Conservation (phyloP, 2,797 vertebrate genomes). For the Spinus olivaceus region DNA sequence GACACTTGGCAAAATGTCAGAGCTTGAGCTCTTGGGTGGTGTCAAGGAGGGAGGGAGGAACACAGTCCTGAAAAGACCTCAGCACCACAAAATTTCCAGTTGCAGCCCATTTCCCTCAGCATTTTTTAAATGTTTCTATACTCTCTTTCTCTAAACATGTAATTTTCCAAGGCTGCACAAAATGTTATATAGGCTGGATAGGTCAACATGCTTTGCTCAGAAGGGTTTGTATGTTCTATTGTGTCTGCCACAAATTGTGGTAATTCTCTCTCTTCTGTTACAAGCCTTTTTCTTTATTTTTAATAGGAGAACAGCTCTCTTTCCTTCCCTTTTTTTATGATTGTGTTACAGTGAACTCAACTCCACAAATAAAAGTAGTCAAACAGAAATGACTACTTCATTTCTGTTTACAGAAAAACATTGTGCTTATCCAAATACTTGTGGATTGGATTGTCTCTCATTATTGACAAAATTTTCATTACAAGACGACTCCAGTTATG, state of each 20-base stretch:
- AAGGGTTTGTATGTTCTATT: background rate
- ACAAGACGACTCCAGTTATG: background rate
- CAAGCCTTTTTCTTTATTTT: conserved; percentile 43
- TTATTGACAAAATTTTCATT: conserved; percentile 34
- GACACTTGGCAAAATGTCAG: conserved; percentile 38
- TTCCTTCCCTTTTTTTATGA: background rate
- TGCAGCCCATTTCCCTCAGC: background rate
- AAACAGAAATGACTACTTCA: conserved; percentile 6
- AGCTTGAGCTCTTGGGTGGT: conserved; percentile 13
- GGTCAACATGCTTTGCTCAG: conserved; percentile 23
- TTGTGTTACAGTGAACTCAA: conserved; percentile 36
- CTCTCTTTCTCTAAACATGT: background rate
- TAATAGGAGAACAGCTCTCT: background rate
- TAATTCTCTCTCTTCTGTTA: conserved; percentile 49
- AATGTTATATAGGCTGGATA: background rate
- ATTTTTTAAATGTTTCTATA: background rate
- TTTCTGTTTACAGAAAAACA: background rate
- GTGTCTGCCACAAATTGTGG: conserved; percentile 39
- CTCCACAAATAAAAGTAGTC: conserved; percentile 54
- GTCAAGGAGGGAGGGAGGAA: background rate
- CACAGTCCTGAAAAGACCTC: conserved; percentile 8
- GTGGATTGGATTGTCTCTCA: conserved; percentile 1
- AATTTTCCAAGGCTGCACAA: background rate
- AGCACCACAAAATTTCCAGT: background rate
- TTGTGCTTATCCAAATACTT: conserved; percentile 51